phyloP scores from a whole-genome alignment of 2,113 vertebrate genomes.

The Pseudorhombus dupliciocellatus region DNA sequence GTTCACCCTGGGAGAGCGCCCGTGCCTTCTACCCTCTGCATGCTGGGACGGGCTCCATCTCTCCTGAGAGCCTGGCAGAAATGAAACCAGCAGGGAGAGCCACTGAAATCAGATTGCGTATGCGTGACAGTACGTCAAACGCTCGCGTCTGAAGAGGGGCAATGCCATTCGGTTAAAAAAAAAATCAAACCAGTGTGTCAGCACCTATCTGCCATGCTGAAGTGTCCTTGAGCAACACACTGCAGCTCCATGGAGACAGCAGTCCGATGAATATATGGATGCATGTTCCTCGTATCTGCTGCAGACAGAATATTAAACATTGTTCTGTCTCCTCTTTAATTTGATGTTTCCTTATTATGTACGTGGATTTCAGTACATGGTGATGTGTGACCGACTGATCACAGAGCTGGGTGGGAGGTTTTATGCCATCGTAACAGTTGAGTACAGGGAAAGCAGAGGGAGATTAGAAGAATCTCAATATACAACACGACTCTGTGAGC shows the following conservation, averaged over 20 bases:
- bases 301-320: slow-evolving; percentile 13
- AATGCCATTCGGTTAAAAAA: slow-evolving; percentile 13
- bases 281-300: slow-evolving; percentile 15
- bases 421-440: slow-evolving; percentile 20
- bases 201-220: slow-evolving; percentile 32
- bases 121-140: slow-evolving; percentile 34
- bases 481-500: neutral
- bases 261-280: slow-evolving; percentile 17
- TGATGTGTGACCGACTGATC: slow-evolving; percentile 34
- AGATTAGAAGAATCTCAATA: neutral
- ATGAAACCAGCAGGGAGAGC: slow-evolving; percentile 15
- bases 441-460: neutral
- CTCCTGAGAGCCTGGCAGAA: slow-evolving; percentile 30
- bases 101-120: slow-evolving; percentile 14
- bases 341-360: neutral
- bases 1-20: slow-evolving; percentile 22
- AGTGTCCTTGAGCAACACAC: slow-evolving; percentile 37
- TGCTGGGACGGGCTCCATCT: slow-evolving; percentile 21
- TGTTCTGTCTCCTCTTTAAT: slow-evolving; percentile 5
- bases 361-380: too few species aligned
- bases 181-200: slow-evolving; percentile 33
- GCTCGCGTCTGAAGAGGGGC: neutral
- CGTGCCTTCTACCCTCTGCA: slow-evolving; percentile 15
- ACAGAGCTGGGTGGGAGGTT: slow-evolving; percentile 9
- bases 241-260: slow-evolving; percentile 13